Evolutionary conservation across 2,797 vertebrate species (phyloP).

Genomic region (Pitangus sulphuratus): DNA sequence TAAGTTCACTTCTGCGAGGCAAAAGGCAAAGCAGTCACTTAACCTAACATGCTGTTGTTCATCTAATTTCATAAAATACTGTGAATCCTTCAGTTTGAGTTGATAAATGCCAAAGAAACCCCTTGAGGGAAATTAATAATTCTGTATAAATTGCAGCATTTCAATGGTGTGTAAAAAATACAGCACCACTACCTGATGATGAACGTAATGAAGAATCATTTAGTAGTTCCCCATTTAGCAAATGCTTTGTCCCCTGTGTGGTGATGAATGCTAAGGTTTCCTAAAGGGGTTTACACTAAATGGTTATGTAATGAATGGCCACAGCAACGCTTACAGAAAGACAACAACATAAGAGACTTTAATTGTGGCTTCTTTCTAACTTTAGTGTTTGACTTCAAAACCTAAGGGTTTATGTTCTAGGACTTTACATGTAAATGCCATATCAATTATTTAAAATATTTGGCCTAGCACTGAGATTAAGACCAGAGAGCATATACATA

Average conservation of each 20-base stretch:
- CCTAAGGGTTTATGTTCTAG: neutral
- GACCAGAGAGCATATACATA: neutral
- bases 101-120: neutral
- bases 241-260: neutral
- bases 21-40: neutral
- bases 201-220: constrained; percentile 19
- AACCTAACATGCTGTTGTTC: neutral
- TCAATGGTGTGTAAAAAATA: neutral
- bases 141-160: neutral
- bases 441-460: neutral
- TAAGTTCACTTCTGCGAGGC: neutral
- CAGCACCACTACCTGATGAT: neutral
- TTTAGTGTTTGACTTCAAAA: neutral
- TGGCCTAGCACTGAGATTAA: neutral
- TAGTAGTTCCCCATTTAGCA: neutral
- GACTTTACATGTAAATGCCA: neutral
- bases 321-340: neutral
- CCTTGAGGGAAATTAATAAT: neutral
- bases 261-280: neutral
- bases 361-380: neutral
- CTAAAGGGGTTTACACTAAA: neutral
- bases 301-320: neutral
- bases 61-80: neutral
- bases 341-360: neutral
- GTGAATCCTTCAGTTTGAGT: neutral